Percentiles rank a stretch among this genome's conserved stretches.
Conservation (phyloP, 1,140 invertebrate genomes). For the Zophobas atratus region DNA sequence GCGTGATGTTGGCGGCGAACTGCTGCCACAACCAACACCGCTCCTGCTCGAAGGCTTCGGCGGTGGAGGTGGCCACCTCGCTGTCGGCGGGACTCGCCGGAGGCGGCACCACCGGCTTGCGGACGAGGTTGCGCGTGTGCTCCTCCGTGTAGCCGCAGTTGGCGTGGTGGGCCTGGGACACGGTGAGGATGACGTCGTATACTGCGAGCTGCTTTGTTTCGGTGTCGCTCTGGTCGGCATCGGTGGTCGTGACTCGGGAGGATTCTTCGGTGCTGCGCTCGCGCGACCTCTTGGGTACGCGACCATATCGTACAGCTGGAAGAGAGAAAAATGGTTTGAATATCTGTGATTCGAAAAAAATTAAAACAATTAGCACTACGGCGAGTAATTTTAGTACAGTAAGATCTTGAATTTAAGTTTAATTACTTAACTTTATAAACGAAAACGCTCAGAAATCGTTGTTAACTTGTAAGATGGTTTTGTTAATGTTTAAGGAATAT, state of each 20-base stretch:
- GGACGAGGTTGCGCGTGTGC: slow-evolving; percentile 78
- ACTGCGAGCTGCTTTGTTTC: slow-evolving; percentile 75
- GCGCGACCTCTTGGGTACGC: slow-evolving; percentile 93
- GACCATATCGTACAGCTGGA: slow-evolving; percentile 94
- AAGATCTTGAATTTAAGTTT: too few species aligned
- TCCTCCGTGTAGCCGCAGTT: slow-evolving; percentile 94
- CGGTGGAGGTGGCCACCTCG: slow-evolving; percentile 78
- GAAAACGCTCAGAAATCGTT: background rate
- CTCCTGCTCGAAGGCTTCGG: slow-evolving; percentile 78
- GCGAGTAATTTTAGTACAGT: too few species aligned
- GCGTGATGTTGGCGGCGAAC: slow-evolving; percentile 84
- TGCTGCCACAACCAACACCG: slow-evolving; percentile 85
- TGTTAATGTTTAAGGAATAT: too few species aligned
- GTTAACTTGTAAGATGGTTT: too few species aligned
- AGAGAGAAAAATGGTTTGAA: slow-evolving; percentile 51
- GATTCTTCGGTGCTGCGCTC: slow-evolving; percentile 74
- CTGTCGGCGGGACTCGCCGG: slow-evolving; percentile 66
- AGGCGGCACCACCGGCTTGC: slow-evolving; percentile 81
- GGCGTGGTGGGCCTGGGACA: slow-evolving; percentile 91
- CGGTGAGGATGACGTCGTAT: slow-evolving; percentile 89
- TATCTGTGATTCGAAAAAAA: background rate
- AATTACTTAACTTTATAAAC: too few species aligned
- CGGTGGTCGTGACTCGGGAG: slow-evolving; percentile 67
- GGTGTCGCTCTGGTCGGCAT: slow-evolving; percentile 68
- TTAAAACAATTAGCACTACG: too few species aligned